A percentile compares a stretch with the other conserved stretches of the same genome.
These are phyloP conservation scores for Lasioglossum zephyrum DNA, from an alignment of 2,888 invertebrate genomes.

Conservation along the genomic window DNA sequence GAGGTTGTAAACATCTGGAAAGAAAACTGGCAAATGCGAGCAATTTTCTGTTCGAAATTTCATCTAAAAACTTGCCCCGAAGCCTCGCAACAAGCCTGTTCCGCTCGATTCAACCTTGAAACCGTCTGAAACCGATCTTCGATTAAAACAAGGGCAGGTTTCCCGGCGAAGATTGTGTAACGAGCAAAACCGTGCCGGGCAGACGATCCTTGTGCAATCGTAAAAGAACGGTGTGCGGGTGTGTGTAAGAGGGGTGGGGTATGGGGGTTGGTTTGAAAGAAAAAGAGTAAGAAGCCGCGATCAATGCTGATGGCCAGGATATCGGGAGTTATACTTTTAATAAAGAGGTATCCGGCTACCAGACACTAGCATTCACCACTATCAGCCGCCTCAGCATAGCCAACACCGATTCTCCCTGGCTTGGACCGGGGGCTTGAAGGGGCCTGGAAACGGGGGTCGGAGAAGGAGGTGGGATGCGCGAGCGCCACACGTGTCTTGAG, in stretches of 20 bases:
- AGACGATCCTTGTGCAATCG: slow-evolving; percentile 15
- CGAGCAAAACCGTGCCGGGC: slow-evolving; percentile 23
- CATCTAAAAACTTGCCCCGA: background rate
- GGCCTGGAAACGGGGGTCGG: background rate
- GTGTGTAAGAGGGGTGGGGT: background rate
- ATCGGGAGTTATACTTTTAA: slow-evolving; percentile 82
- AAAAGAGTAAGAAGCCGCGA: slow-evolving; percentile 48
- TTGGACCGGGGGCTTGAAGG: slow-evolving; percentile 34
- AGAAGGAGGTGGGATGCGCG: slow-evolving; percentile 72
- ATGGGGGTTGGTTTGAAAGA: background rate
- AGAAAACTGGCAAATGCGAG: background rate
- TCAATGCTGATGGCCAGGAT: slow-evolving; percentile 62
- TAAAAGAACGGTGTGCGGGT: slow-evolving; percentile 10
- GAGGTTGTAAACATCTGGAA: background rate
- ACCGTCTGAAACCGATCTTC: background rate
- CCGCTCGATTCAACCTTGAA: background rate
- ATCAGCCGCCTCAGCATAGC: slow-evolving; percentile 61
- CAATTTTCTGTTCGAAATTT: background rate
- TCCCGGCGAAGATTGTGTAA: background rate
- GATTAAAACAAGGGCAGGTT: background rate
- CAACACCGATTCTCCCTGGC: slow-evolving; percentile 50
- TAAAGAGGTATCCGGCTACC: slow-evolving; percentile 78
- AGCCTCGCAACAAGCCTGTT: background rate
- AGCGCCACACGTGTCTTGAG: slow-evolving; percentile 84
- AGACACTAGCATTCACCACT: slow-evolving; percentile 46